phyloP scores from a whole-genome alignment of 2,888 invertebrate genomes.

The Arge pagana region DNA sequence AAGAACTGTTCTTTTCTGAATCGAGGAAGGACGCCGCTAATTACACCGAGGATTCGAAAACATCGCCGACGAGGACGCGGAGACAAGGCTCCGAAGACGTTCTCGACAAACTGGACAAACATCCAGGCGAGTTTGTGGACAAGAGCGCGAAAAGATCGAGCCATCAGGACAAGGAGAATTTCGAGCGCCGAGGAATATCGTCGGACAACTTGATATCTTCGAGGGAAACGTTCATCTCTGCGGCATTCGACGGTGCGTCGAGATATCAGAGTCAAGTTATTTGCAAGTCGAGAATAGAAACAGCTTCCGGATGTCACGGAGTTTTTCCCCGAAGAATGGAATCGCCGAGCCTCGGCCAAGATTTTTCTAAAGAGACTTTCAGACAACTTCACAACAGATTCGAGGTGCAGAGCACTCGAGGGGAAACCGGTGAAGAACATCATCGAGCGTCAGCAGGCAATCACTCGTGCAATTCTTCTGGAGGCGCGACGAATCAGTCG shows the following conservation, averaged over 20 bases:
- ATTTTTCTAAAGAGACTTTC: conserved; percentile 38
- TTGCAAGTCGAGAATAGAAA: conserved; percentile 10
- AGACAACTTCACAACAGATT: conserved; percentile 49
- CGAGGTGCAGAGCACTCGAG: conserved; percentile 44
- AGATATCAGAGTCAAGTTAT: conserved; percentile 32
- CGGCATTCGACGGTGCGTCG: conserved; percentile 33
- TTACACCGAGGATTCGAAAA: conserved; percentile 20
- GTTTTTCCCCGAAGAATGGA: conserved; percentile 1
- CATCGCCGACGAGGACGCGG: conserved; percentile 26
- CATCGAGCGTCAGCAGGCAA: conserved; percentile 21
- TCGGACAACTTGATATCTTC: conserved; percentile 46
- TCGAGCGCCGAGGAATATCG: conserved; percentile 47
- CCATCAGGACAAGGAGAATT: conserved; percentile 30
- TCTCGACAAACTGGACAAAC: conserved; percentile 39
- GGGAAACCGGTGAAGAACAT: conserved; percentile 39
- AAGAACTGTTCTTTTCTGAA: conserved; percentile 6
- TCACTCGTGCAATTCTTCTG: background rate
- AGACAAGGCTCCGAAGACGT: conserved; percentile 48
- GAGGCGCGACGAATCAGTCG: conserved; percentile 9
- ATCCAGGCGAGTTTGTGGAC: background rate
- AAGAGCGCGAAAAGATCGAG: background rate
- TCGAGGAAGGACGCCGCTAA: conserved; percentile 3
- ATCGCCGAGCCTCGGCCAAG: conserved; percentile 18
- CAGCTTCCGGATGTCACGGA: background rate
- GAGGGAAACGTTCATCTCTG: conserved; percentile 30